phyloP scores from a whole-genome alignment of 1,140 invertebrate genomes.

The Drosophila mayri region DNA sequence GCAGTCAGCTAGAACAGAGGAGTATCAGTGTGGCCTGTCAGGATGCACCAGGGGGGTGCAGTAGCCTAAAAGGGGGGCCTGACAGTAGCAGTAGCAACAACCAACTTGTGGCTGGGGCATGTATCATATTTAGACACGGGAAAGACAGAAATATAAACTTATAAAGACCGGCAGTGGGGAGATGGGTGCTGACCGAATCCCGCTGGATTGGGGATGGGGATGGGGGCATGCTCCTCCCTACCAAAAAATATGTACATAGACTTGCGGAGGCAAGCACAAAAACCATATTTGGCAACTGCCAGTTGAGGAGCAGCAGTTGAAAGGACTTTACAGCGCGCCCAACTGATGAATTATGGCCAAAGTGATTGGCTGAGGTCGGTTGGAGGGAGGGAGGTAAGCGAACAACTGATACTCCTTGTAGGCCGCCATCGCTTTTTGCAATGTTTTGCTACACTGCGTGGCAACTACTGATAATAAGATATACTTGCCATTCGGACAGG shows the following conservation, averaged over 20 bases:
- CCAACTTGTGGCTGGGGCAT: slow-evolving; percentile 49
- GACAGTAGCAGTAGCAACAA: not conserved
- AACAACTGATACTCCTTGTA: not conserved
- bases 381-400: not conserved
- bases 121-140: slow-evolving; percentile 77
- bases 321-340: slow-evolving; percentile 65
- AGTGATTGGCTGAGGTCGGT: slow-evolving; percentile 56
- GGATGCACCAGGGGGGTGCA: slow-evolving; percentile 17
- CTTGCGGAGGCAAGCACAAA: slow-evolving; percentile 51
- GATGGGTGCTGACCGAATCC: not conserved
- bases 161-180: slow-evolving; percentile 52
- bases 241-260: slow-evolving; percentile 13
- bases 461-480: slow-evolving; percentile 67
- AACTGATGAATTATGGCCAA: slow-evolving; percentile 72
- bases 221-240: not conserved
- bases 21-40: slow-evolving; percentile 45
- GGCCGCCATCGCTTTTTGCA: slow-evolving; percentile 6
- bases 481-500: slow-evolving; percentile 43
- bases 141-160: slow-evolving; percentile 80
- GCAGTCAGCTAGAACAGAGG: slow-evolving; percentile 60
- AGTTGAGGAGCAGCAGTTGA: slow-evolving; percentile 65
- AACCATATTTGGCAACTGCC: slow-evolving; percentile 70
- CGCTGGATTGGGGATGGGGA: not conserved
- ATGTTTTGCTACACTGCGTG: slow-evolving; percentile 57
- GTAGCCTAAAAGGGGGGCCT: slow-evolving; percentile 11